Conservation (phyloP, 2,888 invertebrate species). For the Anaspis maculata region DNA sequence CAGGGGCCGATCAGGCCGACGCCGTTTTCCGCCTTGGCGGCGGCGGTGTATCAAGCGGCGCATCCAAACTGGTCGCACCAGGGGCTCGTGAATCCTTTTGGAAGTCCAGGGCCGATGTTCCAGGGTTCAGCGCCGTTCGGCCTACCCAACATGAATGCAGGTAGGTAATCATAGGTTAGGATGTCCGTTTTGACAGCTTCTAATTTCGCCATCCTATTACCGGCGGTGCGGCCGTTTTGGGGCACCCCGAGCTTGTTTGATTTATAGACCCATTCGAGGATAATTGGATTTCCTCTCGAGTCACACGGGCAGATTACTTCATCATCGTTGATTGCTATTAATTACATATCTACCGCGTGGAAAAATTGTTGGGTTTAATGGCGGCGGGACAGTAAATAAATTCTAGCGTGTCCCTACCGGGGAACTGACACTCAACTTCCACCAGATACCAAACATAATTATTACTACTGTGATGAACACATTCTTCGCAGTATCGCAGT, state of each 20-base stretch:
- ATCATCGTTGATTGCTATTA: no score
- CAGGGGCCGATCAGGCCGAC: slow-evolving; percentile 66
- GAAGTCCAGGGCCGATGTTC: slow-evolving; percentile 54
- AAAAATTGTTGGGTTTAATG: no score
- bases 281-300: slow-evolving; percentile 7
- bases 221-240: slow-evolving; percentile 1
- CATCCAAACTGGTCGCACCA: slow-evolving; percentile 51
- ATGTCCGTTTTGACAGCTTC: slow-evolving; percentile 14
- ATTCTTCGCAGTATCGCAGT: no score
- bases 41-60: slow-evolving; percentile 52
- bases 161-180: slow-evolving; percentile 37
- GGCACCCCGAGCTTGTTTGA: slow-evolving; percentile 1
- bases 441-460: no score
- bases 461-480: no score
- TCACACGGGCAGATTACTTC: no score
- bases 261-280: not conserved
- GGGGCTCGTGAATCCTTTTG: slow-evolving; percentile 50
- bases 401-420: no score
- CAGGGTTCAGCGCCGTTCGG: slow-evolving; percentile 52
- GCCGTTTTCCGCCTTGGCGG: slow-evolving; percentile 65
- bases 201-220: slow-evolving; percentile 13
- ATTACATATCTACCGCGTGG: no score
- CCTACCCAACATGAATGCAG: slow-evolving; percentile 41
- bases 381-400: no score
- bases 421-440: no score